Evolutionary conservation across 2,888 invertebrate species (phyloP).

Genomic region (Torymus auratus): DNA sequence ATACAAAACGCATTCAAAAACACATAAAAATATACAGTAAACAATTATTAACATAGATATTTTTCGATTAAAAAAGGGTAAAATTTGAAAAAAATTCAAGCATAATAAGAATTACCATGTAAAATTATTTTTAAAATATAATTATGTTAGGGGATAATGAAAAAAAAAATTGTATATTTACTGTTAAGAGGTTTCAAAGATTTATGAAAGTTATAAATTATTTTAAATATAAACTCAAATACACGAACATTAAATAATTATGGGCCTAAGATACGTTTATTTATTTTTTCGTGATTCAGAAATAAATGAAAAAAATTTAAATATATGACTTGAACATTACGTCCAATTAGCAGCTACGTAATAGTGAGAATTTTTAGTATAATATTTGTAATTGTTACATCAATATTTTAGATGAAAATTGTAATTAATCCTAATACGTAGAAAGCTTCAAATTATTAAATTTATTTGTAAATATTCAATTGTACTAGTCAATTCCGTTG

Average conservation of each 20-base stretch:
- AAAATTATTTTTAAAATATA: slow-evolving; percentile 37
- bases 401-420: slow-evolving; percentile 1
- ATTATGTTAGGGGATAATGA: slow-evolving; percentile 1
- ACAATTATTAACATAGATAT: slow-evolving; percentile 17
- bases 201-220: slow-evolving; percentile 46
- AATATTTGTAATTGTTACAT: slow-evolving; percentile 1
- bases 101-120: too few relatives aligned
- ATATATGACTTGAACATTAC: slow-evolving; percentile 46
- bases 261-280: background rate
- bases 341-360: slow-evolving; percentile 32
- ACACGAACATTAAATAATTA: background rate
- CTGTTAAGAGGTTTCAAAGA: slow-evolving; percentile 42
- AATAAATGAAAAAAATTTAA: background rate
- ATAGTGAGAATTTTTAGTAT: slow-evolving; percentile 33
- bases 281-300: slow-evolving; percentile 12
- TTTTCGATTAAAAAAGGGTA: slow-evolving; percentile 45
- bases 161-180: slow-evolving; percentile 42
- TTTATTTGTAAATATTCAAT: slow-evolving; percentile 43
- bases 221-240: background rate
- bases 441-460: background rate
- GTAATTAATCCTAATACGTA: slow-evolving; percentile 20
- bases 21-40: too few relatives aligned
- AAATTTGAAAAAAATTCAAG: slow-evolving; percentile 27
- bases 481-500: background rate
- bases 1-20: background rate